These are phyloP conservation scores for Bos indicus DNA, from an alignment of 2,113 vertebrate species.

Conservation along the genomic window DNA sequence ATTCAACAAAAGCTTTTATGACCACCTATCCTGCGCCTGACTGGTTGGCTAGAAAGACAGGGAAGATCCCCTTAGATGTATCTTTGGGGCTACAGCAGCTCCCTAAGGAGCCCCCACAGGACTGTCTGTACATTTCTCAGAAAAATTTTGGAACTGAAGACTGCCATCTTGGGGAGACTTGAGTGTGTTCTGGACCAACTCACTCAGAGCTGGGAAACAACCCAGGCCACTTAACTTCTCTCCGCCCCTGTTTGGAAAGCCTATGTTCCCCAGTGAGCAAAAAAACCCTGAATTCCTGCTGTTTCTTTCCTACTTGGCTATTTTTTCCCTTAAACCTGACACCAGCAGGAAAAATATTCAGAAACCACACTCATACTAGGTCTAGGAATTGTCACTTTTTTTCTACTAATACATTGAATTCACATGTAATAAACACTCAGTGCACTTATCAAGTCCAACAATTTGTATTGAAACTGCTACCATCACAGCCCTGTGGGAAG, in stretches of 20 bases:
- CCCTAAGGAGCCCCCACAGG: neutral
- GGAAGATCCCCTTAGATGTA: neutral
- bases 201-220: slow-evolving; percentile 46
- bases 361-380: neutral
- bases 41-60: neutral
- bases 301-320: neutral
- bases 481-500: neutral
- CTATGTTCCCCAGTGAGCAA: neutral
- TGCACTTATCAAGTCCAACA: neutral
- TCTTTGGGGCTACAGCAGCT: neutral
- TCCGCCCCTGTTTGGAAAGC: slow-evolving; percentile 14
- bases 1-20: neutral
- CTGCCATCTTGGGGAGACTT: slow-evolving; percentile 4
- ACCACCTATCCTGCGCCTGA: neutral
- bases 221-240: neutral
- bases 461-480: neutral
- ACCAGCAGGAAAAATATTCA: slow-evolving; percentile 24
- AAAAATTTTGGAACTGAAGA: slow-evolving; percentile 28
- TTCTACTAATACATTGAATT: slow-evolving; percentile 11
- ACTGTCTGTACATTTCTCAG: slow-evolving; percentile 31
- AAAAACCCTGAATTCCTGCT: slow-evolving; percentile 44
- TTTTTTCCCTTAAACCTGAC: neutral
- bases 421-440: neutral
- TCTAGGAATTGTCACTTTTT: neutral
- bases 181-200: neutral